Evolutionary conservation across 30 jellyfish, hydroid and myxozoan species (phyloP).

Genomic region (Clytia hemisphaerica): DNA sequence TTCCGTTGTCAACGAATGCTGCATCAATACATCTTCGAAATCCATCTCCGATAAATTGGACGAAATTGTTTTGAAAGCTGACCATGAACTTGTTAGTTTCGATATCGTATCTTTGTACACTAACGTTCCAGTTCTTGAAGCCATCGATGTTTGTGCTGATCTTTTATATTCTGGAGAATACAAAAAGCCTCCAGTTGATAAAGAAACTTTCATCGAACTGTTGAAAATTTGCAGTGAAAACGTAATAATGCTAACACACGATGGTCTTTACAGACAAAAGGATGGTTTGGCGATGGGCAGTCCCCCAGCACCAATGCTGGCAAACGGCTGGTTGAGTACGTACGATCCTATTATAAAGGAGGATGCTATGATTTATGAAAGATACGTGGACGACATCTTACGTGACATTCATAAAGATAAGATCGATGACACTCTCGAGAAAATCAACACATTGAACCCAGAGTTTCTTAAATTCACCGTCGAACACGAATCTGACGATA

Average conservation of each 20-base stretch:
- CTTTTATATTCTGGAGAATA: conserved; percentile 15
- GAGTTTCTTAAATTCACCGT: too few species aligned
- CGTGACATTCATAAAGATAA: too few species aligned
- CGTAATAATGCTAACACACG: conserved; percentile 1
- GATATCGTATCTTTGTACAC: conserved; percentile 14
- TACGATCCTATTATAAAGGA: too few species aligned
- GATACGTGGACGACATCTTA: too few species aligned
- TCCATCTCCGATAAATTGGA: conserved; percentile 2
- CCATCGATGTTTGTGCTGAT: conserved; percentile 21
- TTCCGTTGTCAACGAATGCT: conserved; percentile 18
- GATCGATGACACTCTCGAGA: too few species aligned
- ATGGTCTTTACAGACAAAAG: too few species aligned
- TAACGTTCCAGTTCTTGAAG: conserved; percentile 20
- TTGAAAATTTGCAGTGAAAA: conserved; percentile 7
- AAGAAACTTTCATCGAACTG: background rate
- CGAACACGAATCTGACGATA: too few species aligned
- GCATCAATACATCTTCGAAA: conserved; percentile 19
- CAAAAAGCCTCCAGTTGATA: conserved; percentile 8
- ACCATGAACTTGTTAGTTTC: conserved; percentile 14
- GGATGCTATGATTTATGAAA: too few species aligned
- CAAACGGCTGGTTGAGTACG: too few species aligned
- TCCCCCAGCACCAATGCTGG: too few species aligned
- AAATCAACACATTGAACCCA: too few species aligned
- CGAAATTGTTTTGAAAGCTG: conserved; percentile 4
- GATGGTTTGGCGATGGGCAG: conserved; percentile 18